Percentiles rank a stretch among this genome's conserved stretches.
Evolutionary conservation across 23 tunicate species (phyloP).

Genomic region (Ciona savignyi): DNA sequence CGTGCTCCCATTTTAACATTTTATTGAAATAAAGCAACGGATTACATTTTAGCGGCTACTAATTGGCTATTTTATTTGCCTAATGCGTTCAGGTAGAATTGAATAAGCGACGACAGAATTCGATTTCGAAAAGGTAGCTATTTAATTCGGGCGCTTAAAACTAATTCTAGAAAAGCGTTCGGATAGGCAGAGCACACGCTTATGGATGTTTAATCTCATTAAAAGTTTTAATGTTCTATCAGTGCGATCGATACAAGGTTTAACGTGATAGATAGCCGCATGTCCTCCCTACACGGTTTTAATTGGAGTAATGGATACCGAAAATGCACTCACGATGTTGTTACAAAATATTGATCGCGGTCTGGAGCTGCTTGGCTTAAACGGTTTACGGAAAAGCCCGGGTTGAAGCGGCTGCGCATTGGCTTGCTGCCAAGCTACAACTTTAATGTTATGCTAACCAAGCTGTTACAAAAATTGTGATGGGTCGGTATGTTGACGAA

Average conservation of each 20-base stretch:
- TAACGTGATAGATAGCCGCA: constrained; percentile 25
- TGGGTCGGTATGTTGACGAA: no score
- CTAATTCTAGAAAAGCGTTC: no score
- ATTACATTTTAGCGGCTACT: no score
- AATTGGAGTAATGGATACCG: constrained; percentile 33
- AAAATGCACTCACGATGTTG: constrained; percentile 32
- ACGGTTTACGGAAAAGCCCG: constrained; percentile 17
- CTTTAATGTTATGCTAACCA: no score
- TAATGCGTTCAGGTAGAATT: neutral
- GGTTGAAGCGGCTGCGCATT: no score
- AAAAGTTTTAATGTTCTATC: constrained; percentile 13
- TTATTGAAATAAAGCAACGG: no score
- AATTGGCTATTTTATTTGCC: no score
- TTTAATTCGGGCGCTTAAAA: no score
- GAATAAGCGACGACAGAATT: neutral
- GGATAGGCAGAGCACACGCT: constrained; percentile 2
- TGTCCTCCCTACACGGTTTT: constrained; percentile 17
- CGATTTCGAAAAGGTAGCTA: neutral
- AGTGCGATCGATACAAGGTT: constrained; percentile 13
- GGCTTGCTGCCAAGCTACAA: no score
- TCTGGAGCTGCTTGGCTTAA: constrained; percentile 7
- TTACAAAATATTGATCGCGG: constrained; percentile 22
- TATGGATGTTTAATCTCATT: constrained; percentile 9
- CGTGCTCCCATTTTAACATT: no score
- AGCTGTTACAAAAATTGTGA: no score